These are phyloP conservation scores for Siniperca chuatsi DNA, from an alignment of 2,113 vertebrate species.

Conservation along the genomic window DNA sequence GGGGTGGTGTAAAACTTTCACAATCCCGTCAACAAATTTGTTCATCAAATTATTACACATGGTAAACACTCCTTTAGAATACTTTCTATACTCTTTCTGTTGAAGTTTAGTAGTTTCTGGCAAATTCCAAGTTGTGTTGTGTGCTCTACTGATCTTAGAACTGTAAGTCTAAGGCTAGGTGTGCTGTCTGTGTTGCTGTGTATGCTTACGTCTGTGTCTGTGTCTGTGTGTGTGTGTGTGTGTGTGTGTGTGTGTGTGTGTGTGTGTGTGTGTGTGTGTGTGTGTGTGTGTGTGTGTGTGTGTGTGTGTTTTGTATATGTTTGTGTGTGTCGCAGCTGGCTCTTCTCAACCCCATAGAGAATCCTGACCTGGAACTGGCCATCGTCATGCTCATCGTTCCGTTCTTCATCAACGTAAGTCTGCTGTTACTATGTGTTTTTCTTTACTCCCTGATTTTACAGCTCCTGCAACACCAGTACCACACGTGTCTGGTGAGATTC, in stretches of 20 bases:
- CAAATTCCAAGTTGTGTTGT: neutral
- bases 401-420: conserved; percentile 97
- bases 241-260: conserved; percentile 51
- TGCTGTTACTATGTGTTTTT: neutral
- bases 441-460: neutral
- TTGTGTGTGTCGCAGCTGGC: conserved; percentile 87
- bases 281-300: conserved; percentile 56
- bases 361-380: conserved; percentile 94
- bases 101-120: neutral
- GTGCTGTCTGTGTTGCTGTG: conserved; percentile 5
- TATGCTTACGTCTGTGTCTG: conserved; percentile 14
- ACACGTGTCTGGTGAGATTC: neutral
- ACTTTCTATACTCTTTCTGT: neutral
- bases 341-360: conserved; percentile 91
- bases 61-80: neutral
- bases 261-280: conserved; percentile 57
- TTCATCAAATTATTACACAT: neutral
- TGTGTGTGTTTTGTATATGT: conserved; percentile 34
- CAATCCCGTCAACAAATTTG: neutral
- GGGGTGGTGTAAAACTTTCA: neutral
- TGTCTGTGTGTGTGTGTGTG: conserved; percentile 42
- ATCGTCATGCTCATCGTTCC: conserved; percentile 99
- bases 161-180: neutral
- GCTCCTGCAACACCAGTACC: neutral
- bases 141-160: neutral